These are phyloP conservation scores for Sphecodes monilicornis DNA, from an alignment of 2,888 invertebrate species.

Conservation along the genomic window DNA sequence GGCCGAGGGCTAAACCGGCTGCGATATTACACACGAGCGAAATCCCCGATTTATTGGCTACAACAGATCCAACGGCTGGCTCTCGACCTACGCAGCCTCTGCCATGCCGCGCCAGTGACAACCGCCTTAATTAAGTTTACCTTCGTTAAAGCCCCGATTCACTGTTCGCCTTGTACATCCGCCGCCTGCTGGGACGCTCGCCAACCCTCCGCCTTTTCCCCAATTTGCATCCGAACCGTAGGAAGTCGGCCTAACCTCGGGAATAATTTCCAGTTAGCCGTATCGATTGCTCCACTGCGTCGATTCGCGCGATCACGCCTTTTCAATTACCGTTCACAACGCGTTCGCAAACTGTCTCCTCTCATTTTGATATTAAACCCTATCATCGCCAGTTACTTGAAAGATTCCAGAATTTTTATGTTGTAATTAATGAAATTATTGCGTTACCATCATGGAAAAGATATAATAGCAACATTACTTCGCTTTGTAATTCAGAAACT, in stretches of 20 bases:
- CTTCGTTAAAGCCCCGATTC: slow-evolving; percentile 62
- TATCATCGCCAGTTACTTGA: too few species aligned
- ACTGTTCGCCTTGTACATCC: slow-evolving; percentile 53
- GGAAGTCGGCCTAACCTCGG: slow-evolving; percentile 9
- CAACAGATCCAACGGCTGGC: slow-evolving; percentile 16
- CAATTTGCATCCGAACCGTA: slow-evolving; percentile 36
- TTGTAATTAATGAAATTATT: too few species aligned
- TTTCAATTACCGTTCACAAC: background rate
- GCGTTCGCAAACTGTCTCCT: background rate
- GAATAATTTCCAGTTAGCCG: background rate
- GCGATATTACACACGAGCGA: slow-evolving; percentile 42
- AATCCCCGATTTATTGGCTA: slow-evolving; percentile 58
- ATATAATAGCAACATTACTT: too few species aligned
- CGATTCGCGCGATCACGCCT: background rate
- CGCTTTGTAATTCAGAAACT: too few species aligned
- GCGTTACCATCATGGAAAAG: too few species aligned
- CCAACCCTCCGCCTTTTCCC: slow-evolving; percentile 6
- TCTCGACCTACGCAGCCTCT: slow-evolving; percentile 38
- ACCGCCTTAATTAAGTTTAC: slow-evolving; percentile 62
- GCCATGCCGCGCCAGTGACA: slow-evolving; percentile 40
- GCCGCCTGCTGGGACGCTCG: slow-evolving; percentile 41
- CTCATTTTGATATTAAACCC: too few species aligned
- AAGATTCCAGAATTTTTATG: too few species aligned
- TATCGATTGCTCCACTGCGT: background rate
- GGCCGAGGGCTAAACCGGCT: slow-evolving; percentile 18